Base-by-base conservation (phyloP, 2,888 invertebrate genomes). In the Calameuta pallipes region DNA sequence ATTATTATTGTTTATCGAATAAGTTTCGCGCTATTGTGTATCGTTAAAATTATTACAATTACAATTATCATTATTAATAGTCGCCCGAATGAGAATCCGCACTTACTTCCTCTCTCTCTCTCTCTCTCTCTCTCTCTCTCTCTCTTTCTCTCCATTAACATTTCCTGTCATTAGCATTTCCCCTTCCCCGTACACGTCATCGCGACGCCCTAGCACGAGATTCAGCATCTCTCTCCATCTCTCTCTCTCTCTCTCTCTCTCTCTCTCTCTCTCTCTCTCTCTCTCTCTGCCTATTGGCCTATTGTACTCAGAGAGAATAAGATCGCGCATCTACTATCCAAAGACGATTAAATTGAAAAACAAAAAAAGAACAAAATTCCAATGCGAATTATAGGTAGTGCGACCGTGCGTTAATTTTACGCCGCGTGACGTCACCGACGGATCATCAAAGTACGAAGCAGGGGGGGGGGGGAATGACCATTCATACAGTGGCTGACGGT, bases 401-500 rank as follows among this genome's bases (percentile, higher is more conserved):
- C 23, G 56, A 23, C 23, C 56, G 56, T 23, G 9, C 23, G 56
- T 56, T 56, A 56, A 56, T 23, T 56, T 23, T 15, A 56, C 15
- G 41, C 23, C 41, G 23, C 1, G 15, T 41, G 23, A 41, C 41
- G 56, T 56, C 56, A 23, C 23, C 23, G 23, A 56, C 9, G 41
- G 41, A 23, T 56, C 9, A 2, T 23, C 23, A 23, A 23, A 9
- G 23, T 23, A 9, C 56, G 23, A 56, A 37, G 37, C 13, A 71
- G 33, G 76, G 15, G 71, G 71, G 31, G 71, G 34, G 74, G 71
- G 75, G 76, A 56, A 79, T 75, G 83, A 82, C 33, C 75, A 81
- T 82, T 79, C 74, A 77, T 79, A 76, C 80, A 80, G 75, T 79
- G 73, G 77, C 79, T 73, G 77, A 77, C 31, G 35, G 71, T 75